Conservation (phyloP, 2,113 vertebrate species). For the Chaetodon trifascialis region DNA sequence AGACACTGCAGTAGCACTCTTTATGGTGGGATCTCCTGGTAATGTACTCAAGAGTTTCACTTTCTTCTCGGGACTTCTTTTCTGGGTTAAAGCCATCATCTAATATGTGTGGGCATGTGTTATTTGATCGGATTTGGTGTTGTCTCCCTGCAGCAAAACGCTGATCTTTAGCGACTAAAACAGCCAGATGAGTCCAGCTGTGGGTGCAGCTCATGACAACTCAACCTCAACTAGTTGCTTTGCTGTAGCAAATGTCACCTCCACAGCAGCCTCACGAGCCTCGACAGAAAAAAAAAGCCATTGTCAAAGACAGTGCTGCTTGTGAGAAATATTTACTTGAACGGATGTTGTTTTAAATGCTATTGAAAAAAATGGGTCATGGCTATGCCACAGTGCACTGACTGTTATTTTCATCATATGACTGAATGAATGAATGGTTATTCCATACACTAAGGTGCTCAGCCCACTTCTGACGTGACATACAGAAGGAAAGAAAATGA, state of each 20-base stretch:
- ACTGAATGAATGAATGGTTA: neutral
- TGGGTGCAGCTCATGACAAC: too few species aligned
- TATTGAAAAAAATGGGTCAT: too few species aligned
- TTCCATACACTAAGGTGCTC: neutral
- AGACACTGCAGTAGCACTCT: slow-evolving; percentile 53
- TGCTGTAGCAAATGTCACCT: neutral
- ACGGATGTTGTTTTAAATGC: neutral
- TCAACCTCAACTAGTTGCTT: neutral
- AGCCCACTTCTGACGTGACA: neutral
- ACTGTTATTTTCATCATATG: neutral
- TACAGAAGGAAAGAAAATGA: too few species aligned
- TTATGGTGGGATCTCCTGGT: slow-evolving; percentile 57
- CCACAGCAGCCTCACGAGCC: neutral
- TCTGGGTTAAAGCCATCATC: neutral
- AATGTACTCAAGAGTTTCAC: slow-evolving; percentile 55
- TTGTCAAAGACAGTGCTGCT: neutral
- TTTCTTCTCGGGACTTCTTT: slow-evolving; percentile 40
- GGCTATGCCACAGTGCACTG: neutral
- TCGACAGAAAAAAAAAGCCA: neutral
- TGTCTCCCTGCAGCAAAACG: neutral
- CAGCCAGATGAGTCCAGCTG: neutral
- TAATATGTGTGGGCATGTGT: neutral
- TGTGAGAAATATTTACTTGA: neutral
- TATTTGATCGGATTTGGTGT: neutral
- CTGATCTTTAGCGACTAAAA: neutral